These are phyloP conservation scores for Orthosia incerta DNA, from an alignment of 2,888 invertebrate genomes.

Conservation along the genomic window DNA sequence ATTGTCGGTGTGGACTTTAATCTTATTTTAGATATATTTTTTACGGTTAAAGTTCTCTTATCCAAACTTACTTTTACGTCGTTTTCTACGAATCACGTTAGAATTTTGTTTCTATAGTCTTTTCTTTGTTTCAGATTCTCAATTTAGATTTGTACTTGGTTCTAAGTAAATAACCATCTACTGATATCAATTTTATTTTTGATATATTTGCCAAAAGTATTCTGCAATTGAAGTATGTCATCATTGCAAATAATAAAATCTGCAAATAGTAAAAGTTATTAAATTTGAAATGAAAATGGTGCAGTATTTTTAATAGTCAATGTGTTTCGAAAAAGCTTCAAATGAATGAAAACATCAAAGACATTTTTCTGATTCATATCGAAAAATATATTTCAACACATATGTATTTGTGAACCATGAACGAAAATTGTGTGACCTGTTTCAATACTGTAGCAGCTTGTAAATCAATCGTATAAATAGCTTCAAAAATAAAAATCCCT, in stretches of 20 bases:
- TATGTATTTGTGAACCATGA: neutral
- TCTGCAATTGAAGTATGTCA: neutral
- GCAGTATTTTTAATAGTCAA: neutral
- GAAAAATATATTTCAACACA: neutral
- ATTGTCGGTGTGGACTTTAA: neutral
- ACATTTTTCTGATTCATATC: neutral
- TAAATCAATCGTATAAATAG: neutral
- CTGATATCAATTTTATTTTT: slow-evolving; percentile 11
- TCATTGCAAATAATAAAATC: neutral
- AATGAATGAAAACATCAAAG: neutral
- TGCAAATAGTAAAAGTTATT: too few relatives aligned
- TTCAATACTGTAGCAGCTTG: neutral
- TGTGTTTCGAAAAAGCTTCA: neutral
- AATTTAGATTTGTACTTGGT: neutral
- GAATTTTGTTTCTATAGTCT: neutral
- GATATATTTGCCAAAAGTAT: too few relatives aligned
- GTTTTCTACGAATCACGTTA: neutral
- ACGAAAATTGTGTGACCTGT: neutral
- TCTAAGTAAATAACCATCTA: neutral
- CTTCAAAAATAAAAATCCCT: neutral
- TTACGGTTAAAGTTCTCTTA: neutral
- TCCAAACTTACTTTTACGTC: neutral
- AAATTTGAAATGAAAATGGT: neutral
- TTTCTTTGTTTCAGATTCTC: neutral
- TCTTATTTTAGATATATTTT: neutral